Conservation (phyloP, 2,797 vertebrate genomes). For the Hephaestus fuliginosus region DNA sequence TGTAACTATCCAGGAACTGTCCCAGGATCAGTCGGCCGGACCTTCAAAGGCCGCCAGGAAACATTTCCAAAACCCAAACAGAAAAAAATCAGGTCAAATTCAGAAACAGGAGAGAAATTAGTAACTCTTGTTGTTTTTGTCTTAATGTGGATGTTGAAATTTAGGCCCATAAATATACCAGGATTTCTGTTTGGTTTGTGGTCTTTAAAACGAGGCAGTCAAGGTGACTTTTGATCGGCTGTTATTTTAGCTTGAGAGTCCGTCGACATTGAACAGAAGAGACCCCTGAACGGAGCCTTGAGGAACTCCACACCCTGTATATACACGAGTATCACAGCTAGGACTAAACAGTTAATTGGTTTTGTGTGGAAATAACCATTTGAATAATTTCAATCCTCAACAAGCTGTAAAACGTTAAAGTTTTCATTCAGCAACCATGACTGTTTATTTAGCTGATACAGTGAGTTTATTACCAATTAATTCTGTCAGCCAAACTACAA, state of each 20-base stretch:
- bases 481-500: too few species aligned
- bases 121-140: background rate
- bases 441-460: too few species aligned
- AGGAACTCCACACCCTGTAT: background rate
- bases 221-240: too few species aligned
- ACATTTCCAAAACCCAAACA: conserved; percentile 2
- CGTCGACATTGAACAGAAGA: background rate
- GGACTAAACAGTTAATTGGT: too few species aligned
- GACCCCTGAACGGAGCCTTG: background rate
- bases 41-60: conserved; percentile 48
- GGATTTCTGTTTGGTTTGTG: background rate
- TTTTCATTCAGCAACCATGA: too few species aligned
- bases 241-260: background rate
- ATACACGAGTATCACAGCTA: background rate
- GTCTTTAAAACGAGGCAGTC: background rate
- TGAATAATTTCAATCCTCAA: too few species aligned
- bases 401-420: too few species aligned
- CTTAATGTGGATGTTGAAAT: background rate
- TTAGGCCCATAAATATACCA: too few species aligned
- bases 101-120: conserved; percentile 3
- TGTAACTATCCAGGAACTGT: conserved; percentile 22
- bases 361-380: background rate
- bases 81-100: conserved; percentile 23
- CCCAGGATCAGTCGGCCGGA: conserved; percentile 29
- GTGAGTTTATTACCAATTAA: too few species aligned